A percentile compares a stretch with the other conserved stretches of the same genome.
phyloP scores from a whole-genome alignment of 1,140 invertebrate species.

The Bombus cullumanus region DNA sequence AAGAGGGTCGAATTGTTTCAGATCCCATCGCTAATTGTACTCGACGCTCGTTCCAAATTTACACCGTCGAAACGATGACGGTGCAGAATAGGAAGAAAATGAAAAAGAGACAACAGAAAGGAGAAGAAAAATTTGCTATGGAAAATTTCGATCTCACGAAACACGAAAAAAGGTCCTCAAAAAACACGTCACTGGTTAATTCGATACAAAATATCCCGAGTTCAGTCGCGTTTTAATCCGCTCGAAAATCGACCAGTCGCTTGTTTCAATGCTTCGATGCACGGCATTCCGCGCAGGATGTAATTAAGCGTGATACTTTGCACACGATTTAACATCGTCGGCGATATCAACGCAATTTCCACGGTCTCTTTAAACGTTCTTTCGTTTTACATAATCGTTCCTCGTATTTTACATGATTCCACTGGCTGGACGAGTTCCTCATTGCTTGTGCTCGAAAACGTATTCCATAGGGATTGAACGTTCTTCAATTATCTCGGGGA shows the following conservation, averaged over 20 bases:
- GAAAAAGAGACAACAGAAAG: background rate
- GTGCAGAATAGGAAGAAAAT: background rate
- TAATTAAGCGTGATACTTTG: constrained; percentile 10
- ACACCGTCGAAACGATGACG: background rate
- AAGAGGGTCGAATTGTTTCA: too few species aligned
- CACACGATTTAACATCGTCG: constrained; percentile 1
- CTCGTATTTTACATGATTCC: background rate
- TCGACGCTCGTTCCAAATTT: background rate
- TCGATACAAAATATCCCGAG: background rate
- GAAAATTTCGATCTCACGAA: background rate
- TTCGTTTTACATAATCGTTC: background rate
- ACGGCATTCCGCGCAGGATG: background rate
- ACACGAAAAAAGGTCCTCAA: background rate
- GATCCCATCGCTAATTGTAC: background rate
- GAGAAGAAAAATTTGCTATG: background rate
- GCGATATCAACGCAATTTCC: background rate
- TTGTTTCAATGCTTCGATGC: background rate
- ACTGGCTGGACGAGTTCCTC: background rate
- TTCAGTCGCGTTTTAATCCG: background rate
- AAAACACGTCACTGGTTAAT: background rate
- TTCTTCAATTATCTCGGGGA: background rate
- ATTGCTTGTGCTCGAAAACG: background rate
- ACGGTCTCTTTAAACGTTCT: constrained; percentile 11
- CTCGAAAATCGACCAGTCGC: background rate
- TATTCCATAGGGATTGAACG: background rate